phyloP scores from a whole-genome alignment of 2,113 vertebrate species.

The Atherinomorus stipes region DNA sequence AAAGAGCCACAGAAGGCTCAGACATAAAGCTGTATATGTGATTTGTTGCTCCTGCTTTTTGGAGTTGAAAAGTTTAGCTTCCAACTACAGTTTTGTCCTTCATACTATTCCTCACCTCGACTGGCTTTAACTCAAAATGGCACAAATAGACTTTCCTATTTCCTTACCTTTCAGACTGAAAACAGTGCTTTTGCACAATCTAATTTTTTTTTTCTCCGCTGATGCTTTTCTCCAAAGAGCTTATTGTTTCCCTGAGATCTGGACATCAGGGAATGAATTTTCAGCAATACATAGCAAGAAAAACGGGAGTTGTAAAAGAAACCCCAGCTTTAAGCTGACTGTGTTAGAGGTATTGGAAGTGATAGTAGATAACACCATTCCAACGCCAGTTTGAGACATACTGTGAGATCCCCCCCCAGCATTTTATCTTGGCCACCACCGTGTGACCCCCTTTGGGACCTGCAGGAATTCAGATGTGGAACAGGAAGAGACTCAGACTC shows the following conservation, averaged over 20 bases:
- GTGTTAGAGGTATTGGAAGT: slow-evolving; percentile 32
- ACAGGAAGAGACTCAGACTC: slow-evolving; percentile 8
- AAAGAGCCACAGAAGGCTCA: background rate
- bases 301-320: slow-evolving; percentile 6
- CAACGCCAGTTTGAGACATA: slow-evolving; percentile 21
- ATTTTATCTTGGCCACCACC: slow-evolving; percentile 39
- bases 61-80: slow-evolving; percentile 5
- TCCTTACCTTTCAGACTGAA: slow-evolving; percentile 17
- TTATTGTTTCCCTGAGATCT: slow-evolving; percentile 9
- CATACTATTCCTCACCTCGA: slow-evolving; percentile 25
- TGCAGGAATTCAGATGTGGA: slow-evolving; percentile 33
- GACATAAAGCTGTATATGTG: background rate
- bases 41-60: slow-evolving; percentile 19
- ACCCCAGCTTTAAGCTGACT: slow-evolving; percentile 14
- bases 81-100: background rate
- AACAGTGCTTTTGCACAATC: slow-evolving; percentile 1
- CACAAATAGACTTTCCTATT: slow-evolving; percentile 13
- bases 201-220: background rate
- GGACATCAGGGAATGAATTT: slow-evolving; percentile 4
- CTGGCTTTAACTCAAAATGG: slow-evolving; percentile 26
- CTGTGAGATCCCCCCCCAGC: slow-evolving; percentile 36
- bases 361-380: slow-evolving; percentile 29
- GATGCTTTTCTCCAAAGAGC: background rate
- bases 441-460: slow-evolving; percentile 12
- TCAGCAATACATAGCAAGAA: slow-evolving; percentile 9